Base-by-base conservation (phyloP, 2,113 vertebrate species). In the Saccopteryx bilineata region DNA sequence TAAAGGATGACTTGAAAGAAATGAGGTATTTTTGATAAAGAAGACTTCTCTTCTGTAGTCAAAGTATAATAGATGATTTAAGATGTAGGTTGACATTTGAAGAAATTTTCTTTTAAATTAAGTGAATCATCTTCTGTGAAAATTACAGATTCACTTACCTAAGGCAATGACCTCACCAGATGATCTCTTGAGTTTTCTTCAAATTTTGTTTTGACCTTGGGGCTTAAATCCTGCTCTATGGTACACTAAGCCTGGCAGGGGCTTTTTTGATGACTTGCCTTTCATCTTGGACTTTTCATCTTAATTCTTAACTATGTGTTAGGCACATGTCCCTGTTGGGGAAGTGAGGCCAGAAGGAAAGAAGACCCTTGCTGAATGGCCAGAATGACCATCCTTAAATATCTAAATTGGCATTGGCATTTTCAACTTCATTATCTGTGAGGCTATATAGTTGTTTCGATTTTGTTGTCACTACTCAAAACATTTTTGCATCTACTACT, bases 21-120 rank as follows among this genome's bases (percentile, higher is more conserved):
- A 85, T 74, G 61, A 88, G 48, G 23, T 52, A 69, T 89, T 94
- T 91, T 94, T 90, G 2, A 69, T 83, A 21, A 93, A 79, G 66
- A 95, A 88, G 26, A 69, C 33, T 87, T 94, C 46, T 71, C 46
- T 88, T 92, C 18, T 90, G 17, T 87, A 33, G 91, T 92, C n/a
- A 80, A 90, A 82, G 56, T 66, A 17, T 21, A 72, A 85, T 92
- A 52, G 50, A 81, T 95, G 48, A 60, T 84, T 95, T 87, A 80
- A 87, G 60, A 92, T 96, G 69, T 95, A 96, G 12, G 68, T 86
- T 95, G 96, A 79, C 56, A 94, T 94, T 88, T 94, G 50, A 92
- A 71, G 14, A 65, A 39, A 54, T 81, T 80, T 93, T 83, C 18
- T 93, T 96, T 94, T 66, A 82, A 90, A 87, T 93, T 79, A 90